phyloP scores from a whole-genome alignment of 2,888 invertebrate genomes.

The Hyposoter didymator region DNA sequence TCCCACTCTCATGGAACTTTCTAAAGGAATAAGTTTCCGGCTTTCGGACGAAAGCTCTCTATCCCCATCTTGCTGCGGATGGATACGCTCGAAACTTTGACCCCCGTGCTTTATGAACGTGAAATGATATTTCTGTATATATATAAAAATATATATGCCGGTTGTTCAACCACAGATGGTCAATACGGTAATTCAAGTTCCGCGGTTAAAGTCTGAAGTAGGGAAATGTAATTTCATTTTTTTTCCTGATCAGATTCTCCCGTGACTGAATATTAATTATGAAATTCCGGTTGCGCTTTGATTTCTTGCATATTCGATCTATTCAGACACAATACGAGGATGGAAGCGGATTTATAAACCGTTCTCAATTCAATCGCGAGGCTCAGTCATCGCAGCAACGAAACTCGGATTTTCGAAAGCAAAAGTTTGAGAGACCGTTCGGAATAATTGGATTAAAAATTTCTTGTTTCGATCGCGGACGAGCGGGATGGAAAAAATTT shows the following conservation, averaged over 20 bases:
- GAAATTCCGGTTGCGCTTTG: neutral
- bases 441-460: too few species aligned
- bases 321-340: neutral
- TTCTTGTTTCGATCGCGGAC: too few species aligned
- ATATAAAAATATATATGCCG: neutral
- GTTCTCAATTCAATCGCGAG: neutral
- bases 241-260: neutral
- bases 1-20: conserved; percentile 73
- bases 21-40: conserved; percentile 77
- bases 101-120: conserved; percentile 11
- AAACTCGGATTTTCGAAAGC: too few species aligned
- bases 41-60: conserved; percentile 41
- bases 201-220: neutral
- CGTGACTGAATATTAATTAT: neutral
- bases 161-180: neutral
- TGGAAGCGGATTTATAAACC: neutral
- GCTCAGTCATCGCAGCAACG: too few species aligned
- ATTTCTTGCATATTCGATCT: neutral
- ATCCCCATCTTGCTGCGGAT: neutral
- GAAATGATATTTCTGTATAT: neutral
- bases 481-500: too few species aligned
- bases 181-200: neutral
- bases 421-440: too few species aligned
- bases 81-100: conserved; percentile 42
- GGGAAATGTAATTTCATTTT: neutral